These are phyloP conservation scores for Lates calcarifer DNA, from an alignment of 2,113 vertebrate genomes.

Conservation along the genomic window DNA sequence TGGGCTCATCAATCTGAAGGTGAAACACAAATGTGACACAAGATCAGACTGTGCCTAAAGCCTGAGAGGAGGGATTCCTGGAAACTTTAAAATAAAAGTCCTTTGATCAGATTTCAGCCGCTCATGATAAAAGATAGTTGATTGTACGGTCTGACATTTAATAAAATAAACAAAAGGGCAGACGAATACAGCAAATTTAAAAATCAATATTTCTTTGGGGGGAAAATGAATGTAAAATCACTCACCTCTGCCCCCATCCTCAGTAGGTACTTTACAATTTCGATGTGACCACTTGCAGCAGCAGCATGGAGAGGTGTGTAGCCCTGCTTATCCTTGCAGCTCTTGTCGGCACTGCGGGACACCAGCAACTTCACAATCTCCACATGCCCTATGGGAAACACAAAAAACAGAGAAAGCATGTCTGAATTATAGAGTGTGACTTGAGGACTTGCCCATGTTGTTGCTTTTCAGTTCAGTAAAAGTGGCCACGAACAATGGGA, in stretches of 20 bases:
- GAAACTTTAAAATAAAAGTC: not conserved
- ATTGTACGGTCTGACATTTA: not conserved
- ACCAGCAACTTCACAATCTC: constrained; percentile 95
- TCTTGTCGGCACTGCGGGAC: constrained; percentile 91
- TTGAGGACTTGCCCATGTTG: not conserved
- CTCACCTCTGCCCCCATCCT: constrained; percentile 93
- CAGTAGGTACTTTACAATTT: constrained; percentile 94
- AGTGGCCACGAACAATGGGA: not conserved
- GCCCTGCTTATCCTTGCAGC: constrained; percentile 95
- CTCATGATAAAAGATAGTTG: not conserved
- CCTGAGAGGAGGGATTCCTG: not conserved
- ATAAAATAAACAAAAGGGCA: not conserved
- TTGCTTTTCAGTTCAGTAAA: not conserved
- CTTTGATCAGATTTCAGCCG: not conserved
- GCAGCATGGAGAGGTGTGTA: constrained; percentile 96
- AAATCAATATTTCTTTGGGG: not conserved
- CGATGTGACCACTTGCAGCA: constrained; percentile 93
- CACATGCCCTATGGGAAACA: constrained; percentile 87
- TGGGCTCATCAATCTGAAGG: constrained; percentile 93
- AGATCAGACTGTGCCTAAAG: not conserved
- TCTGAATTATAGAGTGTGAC: not conserved
- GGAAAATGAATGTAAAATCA: not conserved
- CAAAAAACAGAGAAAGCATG: not conserved
- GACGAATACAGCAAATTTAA: not conserved
- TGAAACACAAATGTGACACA: constrained; percentile 3